These are phyloP conservation scores for Hirtodrosophila confusa DNA, from an alignment of 2,888 invertebrate genomes.

Conservation along the genomic window DNA sequence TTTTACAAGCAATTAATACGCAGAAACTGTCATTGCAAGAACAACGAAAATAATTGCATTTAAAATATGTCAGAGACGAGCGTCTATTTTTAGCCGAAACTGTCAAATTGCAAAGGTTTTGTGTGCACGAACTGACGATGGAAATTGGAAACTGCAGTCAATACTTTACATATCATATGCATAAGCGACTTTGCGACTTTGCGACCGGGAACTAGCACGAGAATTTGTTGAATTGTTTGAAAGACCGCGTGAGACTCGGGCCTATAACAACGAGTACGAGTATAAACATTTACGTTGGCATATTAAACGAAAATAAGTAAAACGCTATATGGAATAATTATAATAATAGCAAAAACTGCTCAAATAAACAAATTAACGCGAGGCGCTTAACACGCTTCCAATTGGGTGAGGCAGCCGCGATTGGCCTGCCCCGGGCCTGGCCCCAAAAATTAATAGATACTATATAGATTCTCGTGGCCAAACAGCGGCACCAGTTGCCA, in stretches of 20 bases:
- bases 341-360: constrained; percentile 59
- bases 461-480: constrained; percentile 28
- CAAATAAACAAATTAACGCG: constrained; percentile 67
- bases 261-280: background rate
- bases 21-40: constrained; percentile 35
- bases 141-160: background rate
- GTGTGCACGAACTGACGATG: background rate
- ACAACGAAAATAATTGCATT: constrained; percentile 16
- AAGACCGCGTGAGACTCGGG: constrained; percentile 22
- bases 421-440: constrained; percentile 4
- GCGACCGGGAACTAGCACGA: constrained; percentile 7
- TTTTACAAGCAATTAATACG: constrained; percentile 32
- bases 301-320: constrained; percentile 33
- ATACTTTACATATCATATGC: background rate
- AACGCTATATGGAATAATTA: constrained; percentile 63
- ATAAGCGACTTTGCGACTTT: background rate
- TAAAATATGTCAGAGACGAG: constrained; percentile 16
- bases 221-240: constrained; percentile 1
- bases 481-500: constrained; percentile 6
- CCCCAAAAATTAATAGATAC: constrained; percentile 8
- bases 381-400: constrained; percentile 71
- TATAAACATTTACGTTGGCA: constrained; percentile 49
- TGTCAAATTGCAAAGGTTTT: constrained; percentile 23
- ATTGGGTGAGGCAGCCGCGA: constrained; percentile 62
- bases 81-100: constrained; percentile 33